Evolutionary conservation across 2,113 vertebrate genomes (phyloP).

Genomic region (Steatornis caripensis): DNA sequence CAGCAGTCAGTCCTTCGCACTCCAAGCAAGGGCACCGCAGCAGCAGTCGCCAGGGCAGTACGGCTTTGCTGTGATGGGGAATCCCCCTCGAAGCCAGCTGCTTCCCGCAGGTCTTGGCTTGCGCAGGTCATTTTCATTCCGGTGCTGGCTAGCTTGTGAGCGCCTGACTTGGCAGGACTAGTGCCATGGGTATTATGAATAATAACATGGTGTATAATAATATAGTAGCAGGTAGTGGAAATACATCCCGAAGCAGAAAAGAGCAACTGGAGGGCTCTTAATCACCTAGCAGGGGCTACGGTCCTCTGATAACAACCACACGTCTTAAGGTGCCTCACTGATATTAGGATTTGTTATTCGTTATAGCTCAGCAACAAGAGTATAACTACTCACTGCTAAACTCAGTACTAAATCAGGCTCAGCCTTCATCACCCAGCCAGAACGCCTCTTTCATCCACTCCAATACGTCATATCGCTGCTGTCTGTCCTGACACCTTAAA

Average conservation of each 20-base stretch:
- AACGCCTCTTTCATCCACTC: neutral
- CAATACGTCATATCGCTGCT: neutral
- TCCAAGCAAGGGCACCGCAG: neutral
- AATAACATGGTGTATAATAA: neutral
- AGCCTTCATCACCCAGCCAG: neutral
- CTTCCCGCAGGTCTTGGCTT: neutral
- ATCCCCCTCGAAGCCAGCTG: neutral
- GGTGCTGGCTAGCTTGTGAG: neutral
- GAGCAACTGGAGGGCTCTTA: neutral
- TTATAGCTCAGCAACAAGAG: neutral
- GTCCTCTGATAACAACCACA: neutral
- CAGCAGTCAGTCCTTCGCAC: neutral
- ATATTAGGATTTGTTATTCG: neutral
- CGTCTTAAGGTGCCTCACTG: neutral
- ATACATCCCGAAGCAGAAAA: neutral
- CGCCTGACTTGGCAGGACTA: neutral
- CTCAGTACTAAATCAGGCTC: neutral
- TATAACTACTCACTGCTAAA: neutral
- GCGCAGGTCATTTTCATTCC: neutral
- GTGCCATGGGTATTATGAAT: neutral
- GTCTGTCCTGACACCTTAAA: neutral
- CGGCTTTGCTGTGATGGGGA: neutral
- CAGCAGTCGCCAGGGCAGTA: neutral
- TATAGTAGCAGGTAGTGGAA: neutral
- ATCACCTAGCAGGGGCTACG: neutral